Conservation (phyloP, 1,140 invertebrate species). For the Rhyzopertha dominica region DNA sequence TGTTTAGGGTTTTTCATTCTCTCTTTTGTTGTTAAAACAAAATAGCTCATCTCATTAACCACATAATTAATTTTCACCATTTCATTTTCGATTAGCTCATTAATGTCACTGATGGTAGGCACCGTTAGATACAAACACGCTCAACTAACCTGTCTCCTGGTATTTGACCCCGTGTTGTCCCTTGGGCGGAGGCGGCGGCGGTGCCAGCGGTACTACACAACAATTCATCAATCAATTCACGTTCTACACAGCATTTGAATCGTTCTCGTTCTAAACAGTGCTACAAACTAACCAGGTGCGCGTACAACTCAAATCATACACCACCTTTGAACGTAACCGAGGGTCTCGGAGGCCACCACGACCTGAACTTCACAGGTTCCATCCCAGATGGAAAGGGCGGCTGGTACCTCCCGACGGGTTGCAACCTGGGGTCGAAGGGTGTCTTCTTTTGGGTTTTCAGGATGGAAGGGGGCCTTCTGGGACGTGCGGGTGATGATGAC, state of each 20-base stretch:
- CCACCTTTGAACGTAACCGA: constrained; percentile 71
- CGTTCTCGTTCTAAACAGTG: neutral
- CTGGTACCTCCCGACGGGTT: constrained; percentile 70
- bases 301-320: constrained; percentile 31
- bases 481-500: constrained; percentile 45
- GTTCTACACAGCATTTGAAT: neutral
- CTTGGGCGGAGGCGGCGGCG: constrained; percentile 60
- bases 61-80: no score
- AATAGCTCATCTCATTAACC: neutral
- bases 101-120: no score
- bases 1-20: no score
- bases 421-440: constrained; percentile 66
- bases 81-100: no score
- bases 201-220: constrained; percentile 57
- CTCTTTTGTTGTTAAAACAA: no score
- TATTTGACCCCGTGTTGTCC: constrained; percentile 55
- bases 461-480: constrained; percentile 51
- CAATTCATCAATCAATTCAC: neutral
- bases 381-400: constrained; percentile 45
- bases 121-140: no score
- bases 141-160: constrained; percentile 56
- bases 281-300: constrained; percentile 49
- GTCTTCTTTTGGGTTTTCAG: constrained; percentile 53
- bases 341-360: constrained; percentile 47
- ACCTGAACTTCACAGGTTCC: constrained; percentile 43